Percentiles rank a stretch among this genome's conserved stretches.
These are phyloP conservation scores for Chaetops frenatus DNA, from an alignment of 2,113 vertebrate genomes.

Conservation along the genomic window DNA sequence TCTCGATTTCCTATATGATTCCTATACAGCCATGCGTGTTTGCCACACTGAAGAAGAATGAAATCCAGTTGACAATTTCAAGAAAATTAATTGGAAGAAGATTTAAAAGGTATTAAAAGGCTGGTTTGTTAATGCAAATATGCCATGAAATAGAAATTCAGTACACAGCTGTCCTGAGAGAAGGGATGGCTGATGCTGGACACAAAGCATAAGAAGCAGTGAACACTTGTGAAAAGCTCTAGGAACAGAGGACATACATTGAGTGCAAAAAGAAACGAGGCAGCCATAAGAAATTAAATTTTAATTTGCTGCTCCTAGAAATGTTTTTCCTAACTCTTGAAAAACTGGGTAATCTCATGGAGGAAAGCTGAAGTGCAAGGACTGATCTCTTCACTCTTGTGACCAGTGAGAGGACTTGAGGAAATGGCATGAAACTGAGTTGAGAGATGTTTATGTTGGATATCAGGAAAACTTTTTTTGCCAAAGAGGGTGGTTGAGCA, in stretches of 20 bases:
- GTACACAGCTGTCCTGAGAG: neutral
- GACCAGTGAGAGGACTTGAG: neutral
- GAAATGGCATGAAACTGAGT: neutral
- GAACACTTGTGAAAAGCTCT: neutral
- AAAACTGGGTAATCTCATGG: neutral
- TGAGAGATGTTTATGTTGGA: neutral
- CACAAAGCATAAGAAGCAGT: neutral
- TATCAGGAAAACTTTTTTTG: neutral
- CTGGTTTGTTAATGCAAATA: neutral
- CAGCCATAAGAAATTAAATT: neutral
- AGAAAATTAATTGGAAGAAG: neutral
- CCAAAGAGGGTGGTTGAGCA: too few relatives aligned
- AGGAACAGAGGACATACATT: neutral
- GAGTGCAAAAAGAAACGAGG: neutral
- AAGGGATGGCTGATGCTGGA: neutral
- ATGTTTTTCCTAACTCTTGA: neutral
- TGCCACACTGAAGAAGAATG: neutral
- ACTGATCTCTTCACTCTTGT: accelerated
- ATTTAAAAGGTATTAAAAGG: neutral
- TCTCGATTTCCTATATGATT: neutral
- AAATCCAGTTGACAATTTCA: neutral
- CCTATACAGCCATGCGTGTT: neutral
- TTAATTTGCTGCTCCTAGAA: neutral
- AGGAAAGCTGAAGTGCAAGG: accelerated
- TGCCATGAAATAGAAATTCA: neutral